These are phyloP conservation scores for Pyrrhia umbra DNA, from an alignment of 2,888 invertebrate species.

Conservation along the genomic window DNA sequence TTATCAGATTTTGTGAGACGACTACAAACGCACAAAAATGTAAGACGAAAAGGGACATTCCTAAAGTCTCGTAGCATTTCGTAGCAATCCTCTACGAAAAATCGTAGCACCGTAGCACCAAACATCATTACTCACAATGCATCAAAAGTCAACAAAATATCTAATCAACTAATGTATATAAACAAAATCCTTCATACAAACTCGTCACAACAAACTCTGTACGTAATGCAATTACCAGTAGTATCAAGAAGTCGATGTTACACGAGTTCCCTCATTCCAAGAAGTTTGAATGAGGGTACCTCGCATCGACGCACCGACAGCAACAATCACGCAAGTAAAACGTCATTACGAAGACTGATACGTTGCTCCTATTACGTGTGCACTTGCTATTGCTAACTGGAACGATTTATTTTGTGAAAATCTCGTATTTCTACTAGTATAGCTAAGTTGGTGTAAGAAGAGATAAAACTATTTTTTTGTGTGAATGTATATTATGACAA, in stretches of 20 bases:
- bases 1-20: neutral
- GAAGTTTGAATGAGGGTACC: slow-evolving; percentile 60
- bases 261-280: slow-evolving; percentile 72
- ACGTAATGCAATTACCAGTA: slow-evolving; percentile 49
- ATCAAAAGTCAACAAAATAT: slow-evolving; percentile 18
- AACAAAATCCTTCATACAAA: slow-evolving; percentile 30
- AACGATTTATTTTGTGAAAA: neutral
- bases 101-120: slow-evolving; percentile 13
- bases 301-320: slow-evolving; percentile 77
- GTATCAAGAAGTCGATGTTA: slow-evolving; percentile 43
- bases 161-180: slow-evolving; percentile 42
- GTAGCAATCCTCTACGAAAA: slow-evolving; percentile 18
- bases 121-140: slow-evolving; percentile 8
- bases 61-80: neutral
- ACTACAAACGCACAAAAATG: neutral
- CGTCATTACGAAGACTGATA: slow-evolving; percentile 82
- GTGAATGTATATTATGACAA: too few species aligned
- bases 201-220: slow-evolving; percentile 24
- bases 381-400: slow-evolving; percentile 55
- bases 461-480: too few species aligned
- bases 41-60: neutral
- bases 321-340: slow-evolving; percentile 86
- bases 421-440: neutral
- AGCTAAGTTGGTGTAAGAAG: too few species aligned
- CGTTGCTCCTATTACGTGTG: slow-evolving; percentile 70